Base-by-base conservation (phyloP, 2,888 invertebrate genomes). In the Melieria omissa region DNA sequence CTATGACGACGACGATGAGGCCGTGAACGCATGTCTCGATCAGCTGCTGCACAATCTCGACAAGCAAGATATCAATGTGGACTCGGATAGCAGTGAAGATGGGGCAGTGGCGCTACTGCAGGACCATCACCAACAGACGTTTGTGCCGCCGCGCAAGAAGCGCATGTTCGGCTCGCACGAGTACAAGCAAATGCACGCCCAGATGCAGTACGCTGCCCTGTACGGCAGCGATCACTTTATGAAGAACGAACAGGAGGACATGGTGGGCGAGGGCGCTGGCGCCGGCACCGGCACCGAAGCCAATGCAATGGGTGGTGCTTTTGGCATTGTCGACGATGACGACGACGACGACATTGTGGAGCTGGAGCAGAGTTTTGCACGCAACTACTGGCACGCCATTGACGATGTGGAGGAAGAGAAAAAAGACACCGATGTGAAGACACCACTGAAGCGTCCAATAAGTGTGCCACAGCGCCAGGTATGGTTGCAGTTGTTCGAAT, bases 161-260 rank as follows among this genome's bases (percentile, higher is more conserved):
- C 72, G 74, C 6, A 78, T 80, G 77, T 79, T 80, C 63, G 77
- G 80, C 47, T 70, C 78, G 5, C 76, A 77, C 1, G 81, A 82
- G 16, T 82, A 82, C 65, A 74, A 75, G 14, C 76, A 77, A 65
- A 75, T 82, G 75, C 79, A 76, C 61, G 78, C 73, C 67, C 75
- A 78, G 55, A 64, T 84, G 81, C 5, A 88, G 87, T 65, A 88
- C 85, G 29, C 83, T 81, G 42, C 87, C 86, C 79, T 83, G 84
- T 47, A 75, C 82, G 68, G 68, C 42, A 61, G 61, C 46, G 74
- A 72, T 41, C 57, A 70, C 52, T 67, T 73, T 47, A 68, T 74
- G 6, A 10, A 64, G 62, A 45, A 73, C 73, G 12, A 75, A 76
- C 12, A 81, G 82, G 8, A 74, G 79, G 42, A 81, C 80, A 46